Conservation (phyloP, 2,113 vertebrate species). For the Rhabdornis inornatus region DNA sequence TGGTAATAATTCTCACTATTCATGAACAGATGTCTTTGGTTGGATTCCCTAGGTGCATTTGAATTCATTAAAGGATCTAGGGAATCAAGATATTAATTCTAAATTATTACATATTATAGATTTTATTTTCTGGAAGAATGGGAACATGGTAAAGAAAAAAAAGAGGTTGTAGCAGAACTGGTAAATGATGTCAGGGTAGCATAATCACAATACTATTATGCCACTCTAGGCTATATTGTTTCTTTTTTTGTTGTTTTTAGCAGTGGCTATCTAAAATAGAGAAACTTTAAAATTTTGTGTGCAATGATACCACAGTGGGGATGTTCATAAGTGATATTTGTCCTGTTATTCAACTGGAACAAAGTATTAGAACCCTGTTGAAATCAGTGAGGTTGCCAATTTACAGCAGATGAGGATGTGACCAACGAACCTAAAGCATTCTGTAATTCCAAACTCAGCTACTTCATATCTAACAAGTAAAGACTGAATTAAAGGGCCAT, state of each 20-base stretch:
- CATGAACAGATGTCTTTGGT: slow-evolving; percentile 84
- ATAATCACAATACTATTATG: not conserved
- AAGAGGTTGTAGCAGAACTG: slow-evolving; percentile 42
- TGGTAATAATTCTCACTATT: slow-evolving; percentile 82
- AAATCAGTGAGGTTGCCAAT: not conserved
- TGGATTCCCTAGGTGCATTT: slow-evolving; percentile 76
- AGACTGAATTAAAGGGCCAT: not conserved
- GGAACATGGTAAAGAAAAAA: slow-evolving; percentile 37
- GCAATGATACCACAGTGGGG: not conserved
- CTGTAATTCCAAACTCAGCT: not conserved
- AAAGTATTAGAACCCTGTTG: not conserved
- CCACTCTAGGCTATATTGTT: not conserved
- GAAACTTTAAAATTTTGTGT: not conserved
- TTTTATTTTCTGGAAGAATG: slow-evolving; percentile 71
- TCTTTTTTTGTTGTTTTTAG: not conserved
- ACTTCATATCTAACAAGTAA: not conserved
- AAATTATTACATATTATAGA: slow-evolving; percentile 80
- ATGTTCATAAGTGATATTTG: not conserved
- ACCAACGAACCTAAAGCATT: not conserved
- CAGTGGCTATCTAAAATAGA: not conserved
- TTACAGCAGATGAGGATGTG: not conserved
- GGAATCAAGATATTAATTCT: slow-evolving; percentile 80
- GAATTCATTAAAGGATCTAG: slow-evolving; percentile 80
- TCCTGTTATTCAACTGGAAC: not conserved
- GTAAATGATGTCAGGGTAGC: slow-evolving; percentile 16